phyloP scores from a whole-genome alignment of 1,140 invertebrate genomes.

The Zaprionus ornatus region DNA sequence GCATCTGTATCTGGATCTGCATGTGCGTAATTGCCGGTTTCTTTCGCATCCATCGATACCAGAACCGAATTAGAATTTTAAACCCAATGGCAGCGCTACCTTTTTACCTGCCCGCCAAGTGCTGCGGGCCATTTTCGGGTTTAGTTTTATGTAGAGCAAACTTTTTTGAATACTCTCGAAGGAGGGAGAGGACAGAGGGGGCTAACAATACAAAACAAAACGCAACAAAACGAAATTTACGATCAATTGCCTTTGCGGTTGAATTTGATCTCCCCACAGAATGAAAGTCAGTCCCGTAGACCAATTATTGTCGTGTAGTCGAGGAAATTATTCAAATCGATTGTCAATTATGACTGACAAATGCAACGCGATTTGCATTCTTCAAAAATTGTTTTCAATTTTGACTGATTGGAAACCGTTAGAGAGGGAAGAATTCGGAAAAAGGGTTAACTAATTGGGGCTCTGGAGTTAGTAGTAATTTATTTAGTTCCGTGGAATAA shows the following conservation, averaged over 20 bases:
- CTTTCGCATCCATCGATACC: slow-evolving; percentile 49
- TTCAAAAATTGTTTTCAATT: not conserved
- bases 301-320: slow-evolving; percentile 25
- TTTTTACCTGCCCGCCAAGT: not conserved
- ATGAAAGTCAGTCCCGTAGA: not conserved
- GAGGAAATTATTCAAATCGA: slow-evolving; percentile 37
- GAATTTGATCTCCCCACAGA: slow-evolving; percentile 1
- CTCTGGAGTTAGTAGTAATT: no score
- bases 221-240: slow-evolving; percentile 50
- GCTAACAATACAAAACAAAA: slow-evolving; percentile 15
- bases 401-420: slow-evolving; percentile 3
- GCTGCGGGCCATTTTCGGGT: slow-evolving; percentile 22
- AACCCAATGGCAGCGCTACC: not conserved
- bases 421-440: not conserved
- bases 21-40: slow-evolving; percentile 66
- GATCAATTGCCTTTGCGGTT: slow-evolving; percentile 33
- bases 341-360: slow-evolving; percentile 53
- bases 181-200: not conserved
- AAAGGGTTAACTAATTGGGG: not conserved
- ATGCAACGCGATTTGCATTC: slow-evolving; percentile 33
- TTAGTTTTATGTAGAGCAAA: slow-evolving; percentile 27
- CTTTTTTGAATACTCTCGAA: not conserved
- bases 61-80: slow-evolving; percentile 38
- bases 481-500: not conserved
- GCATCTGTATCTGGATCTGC: slow-evolving; percentile 41